Conservation (phyloP, 2,113 vertebrate species). For the Odocoileus virginianus region DNA sequence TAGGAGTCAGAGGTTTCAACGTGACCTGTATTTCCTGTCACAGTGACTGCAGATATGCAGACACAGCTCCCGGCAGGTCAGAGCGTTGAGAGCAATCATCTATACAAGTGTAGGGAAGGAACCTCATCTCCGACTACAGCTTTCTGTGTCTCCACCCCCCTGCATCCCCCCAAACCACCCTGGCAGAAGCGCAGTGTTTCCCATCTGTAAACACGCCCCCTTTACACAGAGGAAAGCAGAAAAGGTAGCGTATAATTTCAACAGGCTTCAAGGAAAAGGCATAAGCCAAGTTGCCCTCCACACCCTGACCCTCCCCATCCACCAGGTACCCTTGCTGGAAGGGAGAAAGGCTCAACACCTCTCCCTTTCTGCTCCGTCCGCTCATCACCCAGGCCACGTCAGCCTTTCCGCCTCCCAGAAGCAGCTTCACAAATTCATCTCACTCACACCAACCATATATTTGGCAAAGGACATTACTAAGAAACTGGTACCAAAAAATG, state of each 20-base stretch:
- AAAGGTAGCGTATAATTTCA: background rate
- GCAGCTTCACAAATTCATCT: background rate
- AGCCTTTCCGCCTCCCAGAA: background rate
- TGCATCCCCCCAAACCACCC: background rate
- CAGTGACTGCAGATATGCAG: background rate
- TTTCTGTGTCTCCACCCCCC: background rate
- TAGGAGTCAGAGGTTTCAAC: background rate
- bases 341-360: background rate
- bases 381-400: background rate
- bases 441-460: background rate
- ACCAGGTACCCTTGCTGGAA: rapidly evolving
- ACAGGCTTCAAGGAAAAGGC: background rate
- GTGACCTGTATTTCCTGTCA: background rate
- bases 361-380: background rate
- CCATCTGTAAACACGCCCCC: background rate
- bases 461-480: background rate
- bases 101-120: background rate
- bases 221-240: too few relatives aligned
- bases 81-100: background rate
- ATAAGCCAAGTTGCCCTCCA: background rate
- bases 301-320: background rate
- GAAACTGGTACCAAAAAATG: background rate
- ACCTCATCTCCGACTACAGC: rapidly evolving
- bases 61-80: background rate
- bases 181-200: background rate